Base-by-base conservation (phyloP, 2,888 invertebrate genomes). In the Drosophila engyochracea region DNA sequence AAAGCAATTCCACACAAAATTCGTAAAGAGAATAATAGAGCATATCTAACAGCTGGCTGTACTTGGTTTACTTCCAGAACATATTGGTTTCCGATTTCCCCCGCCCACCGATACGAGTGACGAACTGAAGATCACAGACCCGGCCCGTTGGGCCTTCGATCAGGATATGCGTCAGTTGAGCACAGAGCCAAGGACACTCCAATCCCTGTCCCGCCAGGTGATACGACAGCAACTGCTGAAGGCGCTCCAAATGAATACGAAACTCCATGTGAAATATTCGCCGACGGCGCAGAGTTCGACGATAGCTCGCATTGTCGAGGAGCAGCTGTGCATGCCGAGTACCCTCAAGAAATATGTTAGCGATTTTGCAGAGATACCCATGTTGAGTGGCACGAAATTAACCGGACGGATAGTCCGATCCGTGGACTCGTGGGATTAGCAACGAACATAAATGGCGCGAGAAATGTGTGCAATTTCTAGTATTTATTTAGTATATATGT, bases 311-410 rank as follows among this genome's bases (percentile, higher is more conserved):
- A 86, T 93, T 31, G 89, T 93, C 12, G 85, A 87, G 53, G 83
- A 81, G 51, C 22, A 90, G 69, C 86, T 92, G 35, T 91, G 82
- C 60, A 85, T 93, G 63, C 93, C 93, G 16, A 76, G 70, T 41
- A 82, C 83, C 3, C 66, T 93, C 35, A 91, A 93, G 67, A 80
- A 75, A 67, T 93, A 90, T 78, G 77, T 93, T 16, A 81, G 82
- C 75, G 89, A 93, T 19, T 93, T 92, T 69, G 79, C 89, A 57
- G 93, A 93, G 76, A 76, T 93, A 70, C 90, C 92, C 44, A 69
- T 70, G 63, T 74, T 92, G 61, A 78, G 78, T 65, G 63, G 60
- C 2, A 22, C 37, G 0, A 70, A 78, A 12, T 14, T 35, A 4
- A 49, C 12, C 16, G 22, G 39, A 35, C 64, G 53, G 19, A 14